phyloP scores from a whole-genome alignment of 2,888 invertebrate genomes.

The Monoplex corrugatus region DNA sequence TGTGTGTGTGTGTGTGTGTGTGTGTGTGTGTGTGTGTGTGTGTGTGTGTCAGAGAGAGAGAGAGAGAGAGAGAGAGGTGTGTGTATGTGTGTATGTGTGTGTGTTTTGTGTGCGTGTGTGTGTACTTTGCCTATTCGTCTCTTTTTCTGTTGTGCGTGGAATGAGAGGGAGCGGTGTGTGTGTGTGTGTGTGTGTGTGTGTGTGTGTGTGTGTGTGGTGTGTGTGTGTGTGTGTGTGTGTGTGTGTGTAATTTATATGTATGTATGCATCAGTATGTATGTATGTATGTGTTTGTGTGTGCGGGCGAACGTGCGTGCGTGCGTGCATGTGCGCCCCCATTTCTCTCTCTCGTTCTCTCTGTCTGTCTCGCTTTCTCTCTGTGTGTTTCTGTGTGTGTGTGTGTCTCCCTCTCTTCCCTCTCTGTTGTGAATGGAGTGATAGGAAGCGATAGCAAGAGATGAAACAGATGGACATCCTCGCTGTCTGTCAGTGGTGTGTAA shows the following conservation, averaged over 20 bases:
- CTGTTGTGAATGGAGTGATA: too few species aligned
- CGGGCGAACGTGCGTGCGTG: neutral
- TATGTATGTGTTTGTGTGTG: neutral
- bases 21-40: neutral
- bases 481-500: too few species aligned
- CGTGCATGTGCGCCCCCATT: neutral
- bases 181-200: neutral
- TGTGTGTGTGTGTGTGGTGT: neutral
- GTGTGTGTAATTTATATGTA: neutral
- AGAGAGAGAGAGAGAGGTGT: neutral
- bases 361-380: too few species aligned
- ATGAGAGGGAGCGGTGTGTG: too few species aligned
- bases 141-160: too few species aligned
- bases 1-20: constrained; percentile 1
- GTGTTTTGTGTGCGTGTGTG: neutral
- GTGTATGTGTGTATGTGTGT: neutral
- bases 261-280: neutral
- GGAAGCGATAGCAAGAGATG: too few species aligned
- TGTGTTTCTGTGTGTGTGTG: too few species aligned
- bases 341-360: too few species aligned
- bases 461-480: too few species aligned
- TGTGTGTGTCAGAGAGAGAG: neutral
- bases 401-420: too few species aligned
- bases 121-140: too few species aligned
- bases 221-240: neutral